These are phyloP conservation scores for Hyla sarda DNA, from an alignment of 2,113 vertebrate genomes.

Conservation along the genomic window DNA sequence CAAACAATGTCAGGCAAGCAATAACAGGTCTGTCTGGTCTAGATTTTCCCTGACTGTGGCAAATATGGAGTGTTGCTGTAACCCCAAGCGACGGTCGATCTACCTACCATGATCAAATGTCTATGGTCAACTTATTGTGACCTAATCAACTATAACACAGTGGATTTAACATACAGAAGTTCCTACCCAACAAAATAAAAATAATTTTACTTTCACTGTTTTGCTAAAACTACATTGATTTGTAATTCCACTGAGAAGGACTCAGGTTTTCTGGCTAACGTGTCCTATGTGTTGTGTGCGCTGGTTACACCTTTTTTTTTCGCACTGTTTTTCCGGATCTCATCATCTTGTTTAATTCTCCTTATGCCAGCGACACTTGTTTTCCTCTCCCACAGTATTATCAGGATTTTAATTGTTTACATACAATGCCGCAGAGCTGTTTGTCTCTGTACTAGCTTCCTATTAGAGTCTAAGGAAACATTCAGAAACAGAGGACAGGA, in stretches of 20 bases:
- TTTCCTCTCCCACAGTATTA: neutral
- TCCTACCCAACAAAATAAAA: no score
- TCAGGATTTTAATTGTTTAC: conserved; percentile 5
- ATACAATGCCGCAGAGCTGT: neutral
- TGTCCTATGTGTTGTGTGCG: neutral
- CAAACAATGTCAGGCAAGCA: no score
- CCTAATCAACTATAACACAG: neutral
- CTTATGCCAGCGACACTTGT: neutral
- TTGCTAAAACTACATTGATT: neutral
- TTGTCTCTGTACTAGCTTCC: neutral
- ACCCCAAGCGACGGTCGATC: neutral
- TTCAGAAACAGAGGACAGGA: neutral
- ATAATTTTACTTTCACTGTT: neutral
- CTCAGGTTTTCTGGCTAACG: neutral
- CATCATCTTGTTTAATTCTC: neutral
- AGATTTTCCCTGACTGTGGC: neutral
- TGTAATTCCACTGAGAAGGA: conserved; percentile 18
- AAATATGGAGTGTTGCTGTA: neutral
- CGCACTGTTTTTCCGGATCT: neutral
- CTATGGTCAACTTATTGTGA: neutral
- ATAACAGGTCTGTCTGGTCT: neutral
- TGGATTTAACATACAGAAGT: no score
- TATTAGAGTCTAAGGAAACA: neutral
- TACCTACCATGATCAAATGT: neutral
- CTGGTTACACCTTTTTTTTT: conserved; percentile 12